Base-by-base conservation (phyloP, 2,888 invertebrate genomes). In the Lasioglossum leucozonium region DNA sequence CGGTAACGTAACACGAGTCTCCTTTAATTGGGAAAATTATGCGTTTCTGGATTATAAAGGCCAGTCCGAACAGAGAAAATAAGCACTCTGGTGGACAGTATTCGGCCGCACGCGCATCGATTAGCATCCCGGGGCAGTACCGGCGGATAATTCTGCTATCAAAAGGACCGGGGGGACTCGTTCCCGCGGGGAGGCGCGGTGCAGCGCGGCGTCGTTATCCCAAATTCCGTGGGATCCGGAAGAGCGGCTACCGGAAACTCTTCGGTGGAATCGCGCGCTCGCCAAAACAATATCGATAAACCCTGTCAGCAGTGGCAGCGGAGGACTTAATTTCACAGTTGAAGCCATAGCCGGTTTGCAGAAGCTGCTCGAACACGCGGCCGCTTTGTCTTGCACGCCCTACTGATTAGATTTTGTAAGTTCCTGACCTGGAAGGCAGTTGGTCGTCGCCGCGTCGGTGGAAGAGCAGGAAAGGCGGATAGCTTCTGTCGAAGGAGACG, bases 371-470 rank as follows among this genome's bases (percentile, higher is more conserved):
- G 72, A 72, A 76, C 74, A 67, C 78, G 58, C 62, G 65, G 86
- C 88, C 72, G 88, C 90, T 89, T 90, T 86, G 82, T 90, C 88
- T 86, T 82, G 81, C 73, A 62, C 73, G 47, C 58, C 40, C 77
- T 62, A 75, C 47, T 88, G 87, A 89, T 89, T 89, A 89, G 89
- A 90, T 89, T 84, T 84, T 76, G 87, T 88, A 88, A 90, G 89
- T 89, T 88, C 81, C 58, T 42, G 65, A 79, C 47, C 79, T 34
- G 18, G 72, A 73, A 81, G 89, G 84, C 74, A 74, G 79, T 76
- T 55, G 79, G 67, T 37, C 58, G 72, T 26, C 34, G 34, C 34
- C 34, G 34, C 34, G 34, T 34, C 37, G 65, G 34, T 37, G 72
- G 44, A 79, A 78, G 86, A 67, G 58, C 37, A 65, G 82, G 86